Base-by-base conservation (phyloP, 2,888 invertebrate species). In the Patella ulyssiponensis region DNA sequence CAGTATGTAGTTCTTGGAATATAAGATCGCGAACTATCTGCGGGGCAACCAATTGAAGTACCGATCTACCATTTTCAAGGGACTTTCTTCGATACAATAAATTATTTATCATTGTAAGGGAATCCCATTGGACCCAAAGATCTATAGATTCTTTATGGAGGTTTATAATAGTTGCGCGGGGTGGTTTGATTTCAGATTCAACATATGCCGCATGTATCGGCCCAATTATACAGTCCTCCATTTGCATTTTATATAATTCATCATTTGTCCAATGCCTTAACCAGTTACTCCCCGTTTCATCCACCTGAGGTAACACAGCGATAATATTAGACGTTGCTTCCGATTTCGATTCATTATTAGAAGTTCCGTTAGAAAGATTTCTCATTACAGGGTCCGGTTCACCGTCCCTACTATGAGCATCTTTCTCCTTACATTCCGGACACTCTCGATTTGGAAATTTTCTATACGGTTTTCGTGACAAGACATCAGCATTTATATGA, bases 121-220 rank as follows among this genome's bases (percentile, higher is more conserved):
- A 64, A 20, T 81, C 77, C 79, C 80, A 80, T 53, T 78, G 74
- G 11, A 73, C 73, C 76, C 78, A 79, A 1, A 78, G 54, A 15
- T 23, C 77, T 23, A 70, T 73, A 4, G 72, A 69, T 20, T 75
- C 74, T 12, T 44, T 56, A 56, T 54, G 58, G 3, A 56, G 69
- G 51, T 73, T n/a, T 51, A 69, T 75, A 1, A 82, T 23, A 44
- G 73, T 58, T 54, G 14, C 20, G 12, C 15, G 4, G 2, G 51
- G 20, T n/a, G 74, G 74, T 20, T 9, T 7, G 4, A n/a, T 64
- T 20, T 23, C 64, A 3, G 64, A 64, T 64, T 64, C 9, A n/a
- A n/a, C 9, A 5, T 20, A 3, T 20, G 7, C 11, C 23, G n/a
- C 11, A n/a, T 64, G 23, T 20, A 64, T 64, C 23, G 64, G 64